phyloP scores from a whole-genome alignment of 2,888 invertebrate genomes.

The Drosophila crucigera region DNA sequence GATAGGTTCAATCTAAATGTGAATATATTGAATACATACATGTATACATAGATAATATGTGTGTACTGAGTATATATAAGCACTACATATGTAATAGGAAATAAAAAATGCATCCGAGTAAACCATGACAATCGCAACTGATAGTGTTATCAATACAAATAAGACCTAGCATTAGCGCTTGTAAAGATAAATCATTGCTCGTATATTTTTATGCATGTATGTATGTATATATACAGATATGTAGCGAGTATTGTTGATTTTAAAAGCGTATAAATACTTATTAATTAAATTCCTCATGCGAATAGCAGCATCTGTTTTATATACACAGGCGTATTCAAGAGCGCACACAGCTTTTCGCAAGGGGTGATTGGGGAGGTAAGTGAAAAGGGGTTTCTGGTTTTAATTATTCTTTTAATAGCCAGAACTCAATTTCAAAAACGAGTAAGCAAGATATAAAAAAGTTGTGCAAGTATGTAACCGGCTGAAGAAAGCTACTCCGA shows the following conservation, averaged over 20 bases:
- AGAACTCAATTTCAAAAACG: neutral
- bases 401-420: neutral
- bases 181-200: conserved; percentile 41
- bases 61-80: neutral
- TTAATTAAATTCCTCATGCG: conserved; percentile 7
- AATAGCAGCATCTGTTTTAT: conserved; percentile 17
- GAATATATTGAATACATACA: neutral
- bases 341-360: neutral
- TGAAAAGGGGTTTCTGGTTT: neutral
- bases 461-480: neutral
- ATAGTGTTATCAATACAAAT: conserved; percentile 41
- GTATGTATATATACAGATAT: neutral
- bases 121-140: conserved; percentile 7
- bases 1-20: conserved; percentile 16
- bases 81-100: neutral
- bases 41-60: neutral
- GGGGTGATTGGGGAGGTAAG: neutral
- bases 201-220: neutral
- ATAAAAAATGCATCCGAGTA: neutral
- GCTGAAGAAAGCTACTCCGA: neutral
- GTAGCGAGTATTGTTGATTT: neutral
- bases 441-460: neutral
- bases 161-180: conserved; percentile 8
- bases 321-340: neutral
- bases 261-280: neutral